These are phyloP conservation scores for Lypha dubia DNA, from an alignment of 2,888 invertebrate species.

Conservation along the genomic window DNA sequence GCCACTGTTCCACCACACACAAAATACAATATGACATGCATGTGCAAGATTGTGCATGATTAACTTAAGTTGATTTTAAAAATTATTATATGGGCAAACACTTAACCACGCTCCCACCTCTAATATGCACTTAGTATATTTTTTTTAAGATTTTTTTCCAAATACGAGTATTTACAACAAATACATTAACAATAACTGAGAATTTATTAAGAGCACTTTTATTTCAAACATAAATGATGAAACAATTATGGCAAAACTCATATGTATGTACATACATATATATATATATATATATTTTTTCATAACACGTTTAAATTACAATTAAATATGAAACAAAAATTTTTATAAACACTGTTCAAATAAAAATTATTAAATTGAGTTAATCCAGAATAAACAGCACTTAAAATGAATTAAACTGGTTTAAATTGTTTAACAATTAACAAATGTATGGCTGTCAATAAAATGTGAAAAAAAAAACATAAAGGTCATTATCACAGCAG, in stretches of 20 bases:
- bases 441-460: constrained; percentile 6
- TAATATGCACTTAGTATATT: neutral
- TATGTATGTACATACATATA: no score
- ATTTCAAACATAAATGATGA: constrained; percentile 10
- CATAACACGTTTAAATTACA: constrained; percentile 30
- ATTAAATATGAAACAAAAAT: constrained; percentile 9
- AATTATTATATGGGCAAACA: no score
- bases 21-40: neutral
- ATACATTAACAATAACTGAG: neutral
- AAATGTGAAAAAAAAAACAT: constrained; percentile 11
- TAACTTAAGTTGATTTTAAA: neutral
- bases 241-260: neutral
- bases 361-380: constrained; percentile 15
- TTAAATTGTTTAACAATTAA: constrained; percentile 54
- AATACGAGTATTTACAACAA: neutral
- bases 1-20: no score
- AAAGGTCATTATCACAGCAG: neutral
- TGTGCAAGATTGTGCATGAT: neutral
- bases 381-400: constrained; percentile 42
- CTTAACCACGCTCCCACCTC: no score
- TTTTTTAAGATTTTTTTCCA: neutral
- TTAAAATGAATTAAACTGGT: constrained; percentile 23
- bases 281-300: no score
- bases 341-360: no score
- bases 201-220: neutral